These are phyloP conservation scores for Pandemis heparana DNA, from an alignment of 2,888 invertebrate genomes.

Conservation along the genomic window DNA sequence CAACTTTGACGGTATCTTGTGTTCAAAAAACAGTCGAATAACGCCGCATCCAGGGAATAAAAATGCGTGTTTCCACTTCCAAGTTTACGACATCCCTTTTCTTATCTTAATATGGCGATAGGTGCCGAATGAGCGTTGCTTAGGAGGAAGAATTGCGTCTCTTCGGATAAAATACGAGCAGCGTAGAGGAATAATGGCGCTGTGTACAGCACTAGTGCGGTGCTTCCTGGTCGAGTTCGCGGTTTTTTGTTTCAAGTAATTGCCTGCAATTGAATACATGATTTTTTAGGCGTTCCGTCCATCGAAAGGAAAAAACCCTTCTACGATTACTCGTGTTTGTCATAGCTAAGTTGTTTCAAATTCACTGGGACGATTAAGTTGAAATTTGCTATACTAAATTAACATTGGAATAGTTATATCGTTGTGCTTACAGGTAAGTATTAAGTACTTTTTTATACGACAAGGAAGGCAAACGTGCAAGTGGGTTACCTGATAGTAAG, in stretches of 20 bases:
- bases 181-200: slow-evolving; percentile 41
- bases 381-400: too few relatives aligned
- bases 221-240: slow-evolving; percentile 1
- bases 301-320: too few relatives aligned
- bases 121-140: slow-evolving; percentile 73
- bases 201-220: slow-evolving; percentile 25
- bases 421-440: too few relatives aligned
- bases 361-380: too few relatives aligned
- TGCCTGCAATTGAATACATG: background rate
- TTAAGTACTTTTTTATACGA: too few relatives aligned
- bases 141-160: slow-evolving; percentile 55
- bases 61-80: slow-evolving; percentile 72
- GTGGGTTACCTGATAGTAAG: too few relatives aligned
- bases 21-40: slow-evolving; percentile 53
- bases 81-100: slow-evolving; percentile 75
- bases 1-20: slow-evolving; percentile 34
- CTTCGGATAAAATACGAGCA: slow-evolving; percentile 55
- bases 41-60: slow-evolving; percentile 64
- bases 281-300: background rate
- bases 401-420: too few relatives aligned
- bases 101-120: slow-evolving; percentile 74
- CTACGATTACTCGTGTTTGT: too few relatives aligned
- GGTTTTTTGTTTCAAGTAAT: background rate
- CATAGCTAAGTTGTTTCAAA: too few relatives aligned
- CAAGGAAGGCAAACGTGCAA: too few relatives aligned